These are phyloP conservation scores for Apogon talboti DNA, from an alignment of 2,797 vertebrate species.

Conservation along the genomic window DNA sequence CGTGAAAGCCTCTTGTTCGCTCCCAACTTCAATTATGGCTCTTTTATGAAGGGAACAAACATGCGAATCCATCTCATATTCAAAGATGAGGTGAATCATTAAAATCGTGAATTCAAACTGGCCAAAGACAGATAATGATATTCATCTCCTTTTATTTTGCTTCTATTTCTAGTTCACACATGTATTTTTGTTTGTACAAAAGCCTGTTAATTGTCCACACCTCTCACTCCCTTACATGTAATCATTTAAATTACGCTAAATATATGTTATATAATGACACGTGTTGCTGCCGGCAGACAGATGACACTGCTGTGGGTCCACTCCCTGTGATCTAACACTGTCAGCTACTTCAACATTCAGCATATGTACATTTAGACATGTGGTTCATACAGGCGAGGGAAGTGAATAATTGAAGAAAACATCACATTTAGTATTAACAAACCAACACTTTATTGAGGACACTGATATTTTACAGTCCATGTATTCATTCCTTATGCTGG, in stretches of 20 bases:
- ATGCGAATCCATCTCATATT: conserved; percentile 25
- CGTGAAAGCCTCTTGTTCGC: conserved; percentile 16
- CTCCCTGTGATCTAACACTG: too few species aligned
- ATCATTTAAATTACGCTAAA: conserved; percentile 12
- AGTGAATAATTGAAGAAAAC: background rate
- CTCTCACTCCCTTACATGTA: background rate
- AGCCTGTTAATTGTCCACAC: background rate
- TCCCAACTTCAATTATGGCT: conserved; percentile 35
- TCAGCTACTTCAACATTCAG: background rate
- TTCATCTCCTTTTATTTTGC: conserved; percentile 15
- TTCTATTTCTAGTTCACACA: conserved; percentile 16
- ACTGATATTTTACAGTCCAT: conserved; percentile 56
- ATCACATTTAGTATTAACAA: conserved; percentile 37
- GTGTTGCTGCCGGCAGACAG: conserved; percentile 9
- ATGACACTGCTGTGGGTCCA: background rate
- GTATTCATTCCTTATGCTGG: conserved; percentile 29
- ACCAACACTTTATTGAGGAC: conserved; percentile 75
- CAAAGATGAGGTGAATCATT: conserved; percentile 18
- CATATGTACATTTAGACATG: background rate
- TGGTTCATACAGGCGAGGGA: background rate
- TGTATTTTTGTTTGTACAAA: conserved; percentile 3
- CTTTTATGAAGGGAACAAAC: conserved; percentile 23
- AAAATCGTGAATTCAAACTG: conserved; percentile 27
- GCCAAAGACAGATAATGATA: conserved; percentile 25
- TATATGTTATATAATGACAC: conserved; percentile 21